Conservation (phyloP, 1,140 invertebrate species). For the Euwallacea fornicatus region DNA sequence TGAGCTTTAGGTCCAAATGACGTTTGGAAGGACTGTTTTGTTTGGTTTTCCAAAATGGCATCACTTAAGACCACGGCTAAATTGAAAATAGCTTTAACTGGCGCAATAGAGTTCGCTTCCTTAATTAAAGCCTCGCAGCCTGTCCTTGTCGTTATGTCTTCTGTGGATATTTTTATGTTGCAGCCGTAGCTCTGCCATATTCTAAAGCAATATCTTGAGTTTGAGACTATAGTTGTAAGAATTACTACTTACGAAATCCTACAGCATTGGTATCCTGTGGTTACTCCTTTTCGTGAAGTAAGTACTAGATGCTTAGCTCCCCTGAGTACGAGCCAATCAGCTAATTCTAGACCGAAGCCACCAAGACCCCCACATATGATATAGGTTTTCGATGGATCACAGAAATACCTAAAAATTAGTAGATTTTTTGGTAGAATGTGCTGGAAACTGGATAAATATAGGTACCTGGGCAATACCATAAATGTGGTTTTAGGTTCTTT, state of each 20-base stretch:
- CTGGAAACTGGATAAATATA: background rate
- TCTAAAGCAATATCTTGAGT: conserved; percentile 35
- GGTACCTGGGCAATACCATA: conserved; percentile 31
- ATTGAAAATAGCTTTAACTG: conserved; percentile 77
- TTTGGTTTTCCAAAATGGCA: conserved; percentile 59
- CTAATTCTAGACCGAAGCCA: conserved; percentile 87
- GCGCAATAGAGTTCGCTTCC: conserved; percentile 61
- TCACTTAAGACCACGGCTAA: conserved; percentile 70
- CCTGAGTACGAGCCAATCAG: conserved; percentile 81
- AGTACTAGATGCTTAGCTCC: conserved; percentile 79
- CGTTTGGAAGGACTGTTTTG: conserved; percentile 54
- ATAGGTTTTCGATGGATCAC: conserved; percentile 58
- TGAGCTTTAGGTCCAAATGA: conserved; percentile 58
- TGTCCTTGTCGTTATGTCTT: conserved; percentile 55
- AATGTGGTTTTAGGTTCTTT: conserved; percentile 53
- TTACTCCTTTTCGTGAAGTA: conserved; percentile 76
- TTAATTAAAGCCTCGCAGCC: conserved; percentile 62
- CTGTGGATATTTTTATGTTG: conserved; percentile 56
- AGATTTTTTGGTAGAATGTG: background rate
- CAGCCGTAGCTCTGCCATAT: conserved; percentile 61
- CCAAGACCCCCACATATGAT: conserved; percentile 76
- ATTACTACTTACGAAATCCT: conserved; percentile 58
- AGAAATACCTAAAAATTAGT: conserved; percentile 40
- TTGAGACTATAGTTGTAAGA: background rate
- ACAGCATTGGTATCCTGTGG: conserved; percentile 76